These are phyloP conservation scores for Eulemur rufifrons DNA, from an alignment of 2,113 vertebrate genomes.

Conservation along the genomic window DNA sequence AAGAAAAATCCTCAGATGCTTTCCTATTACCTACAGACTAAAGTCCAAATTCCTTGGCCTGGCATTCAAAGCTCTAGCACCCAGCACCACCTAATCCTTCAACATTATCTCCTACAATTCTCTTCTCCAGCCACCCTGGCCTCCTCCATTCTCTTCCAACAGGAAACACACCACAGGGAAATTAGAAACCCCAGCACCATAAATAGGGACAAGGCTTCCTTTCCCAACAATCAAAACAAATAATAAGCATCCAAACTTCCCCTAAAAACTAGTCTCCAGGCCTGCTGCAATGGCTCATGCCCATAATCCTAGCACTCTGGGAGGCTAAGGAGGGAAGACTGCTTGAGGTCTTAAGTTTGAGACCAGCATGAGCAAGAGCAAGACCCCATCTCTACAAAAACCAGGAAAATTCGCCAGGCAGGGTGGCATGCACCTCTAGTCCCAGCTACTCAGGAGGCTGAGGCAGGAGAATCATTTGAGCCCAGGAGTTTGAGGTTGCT, in stretches of 20 bases:
- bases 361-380: too few species aligned
- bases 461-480: too few species aligned
- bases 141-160: neutral
- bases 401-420: too few species aligned
- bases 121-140: neutral
- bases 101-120: neutral
- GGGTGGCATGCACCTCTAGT: too few species aligned
- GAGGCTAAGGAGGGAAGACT: too few species aligned
- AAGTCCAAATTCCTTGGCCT: slow-evolving; percentile 12
- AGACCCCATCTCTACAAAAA: too few species aligned
- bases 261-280: too few species aligned
- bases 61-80: neutral
- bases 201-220: neutral
- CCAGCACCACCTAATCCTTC: neutral
- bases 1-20: neutral
- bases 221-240: slow-evolving; percentile 37
- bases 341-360: too few species aligned
- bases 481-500: too few species aligned
- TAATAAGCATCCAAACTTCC: neutral
- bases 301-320: too few species aligned
- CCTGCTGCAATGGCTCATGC: too few species aligned
- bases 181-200: neutral
- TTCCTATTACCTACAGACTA: slow-evolving; percentile 5
- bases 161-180: neutral
- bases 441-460: too few species aligned